These are phyloP conservation scores for Paralichthys olivaceus DNA, from an alignment of 2,113 vertebrate species.

Conservation along the genomic window DNA sequence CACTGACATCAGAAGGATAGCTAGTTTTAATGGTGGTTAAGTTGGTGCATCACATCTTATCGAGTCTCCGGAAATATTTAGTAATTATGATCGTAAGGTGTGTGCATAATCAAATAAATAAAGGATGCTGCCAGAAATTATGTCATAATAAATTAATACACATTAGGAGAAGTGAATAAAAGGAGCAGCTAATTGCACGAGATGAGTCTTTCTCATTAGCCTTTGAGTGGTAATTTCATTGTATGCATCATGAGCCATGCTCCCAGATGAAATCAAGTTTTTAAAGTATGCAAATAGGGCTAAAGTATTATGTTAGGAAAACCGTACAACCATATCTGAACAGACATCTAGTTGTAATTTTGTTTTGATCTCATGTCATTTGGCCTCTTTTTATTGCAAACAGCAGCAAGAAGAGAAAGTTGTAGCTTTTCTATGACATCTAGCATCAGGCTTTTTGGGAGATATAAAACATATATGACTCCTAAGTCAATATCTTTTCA, in stretches of 20 bases:
- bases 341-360: slow-evolving; percentile 27
- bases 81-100: slow-evolving; percentile 82
- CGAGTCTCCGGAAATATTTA: slow-evolving; percentile 66
- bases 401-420: not conserved
- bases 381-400: slow-evolving; percentile 12
- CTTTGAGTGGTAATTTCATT: slow-evolving; percentile 80
- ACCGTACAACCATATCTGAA: slow-evolving; percentile 40
- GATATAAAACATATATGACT: not conserved
- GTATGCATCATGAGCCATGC: slow-evolving; percentile 81
- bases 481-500: slow-evolving; percentile 6
- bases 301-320: slow-evolving; percentile 50
- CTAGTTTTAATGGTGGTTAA: slow-evolving; percentile 73
- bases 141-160: slow-evolving; percentile 83
- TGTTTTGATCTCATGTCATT: slow-evolving; percentile 10
- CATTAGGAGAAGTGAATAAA: slow-evolving; percentile 79
- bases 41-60: slow-evolving; percentile 59
- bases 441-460: not conserved
- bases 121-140: slow-evolving; percentile 66
- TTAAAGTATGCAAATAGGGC: slow-evolving; percentile 76
- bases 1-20: slow-evolving; percentile 77
- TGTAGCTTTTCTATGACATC: not conserved
- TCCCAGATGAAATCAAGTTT: slow-evolving; percentile 44
- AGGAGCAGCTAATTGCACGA: slow-evolving; percentile 78
- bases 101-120: slow-evolving; percentile 81
- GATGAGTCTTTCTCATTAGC: slow-evolving; percentile 80